Evolutionary conservation across 1,140 invertebrate genomes (phyloP).

Genomic region (Bombus confusus): DNA sequence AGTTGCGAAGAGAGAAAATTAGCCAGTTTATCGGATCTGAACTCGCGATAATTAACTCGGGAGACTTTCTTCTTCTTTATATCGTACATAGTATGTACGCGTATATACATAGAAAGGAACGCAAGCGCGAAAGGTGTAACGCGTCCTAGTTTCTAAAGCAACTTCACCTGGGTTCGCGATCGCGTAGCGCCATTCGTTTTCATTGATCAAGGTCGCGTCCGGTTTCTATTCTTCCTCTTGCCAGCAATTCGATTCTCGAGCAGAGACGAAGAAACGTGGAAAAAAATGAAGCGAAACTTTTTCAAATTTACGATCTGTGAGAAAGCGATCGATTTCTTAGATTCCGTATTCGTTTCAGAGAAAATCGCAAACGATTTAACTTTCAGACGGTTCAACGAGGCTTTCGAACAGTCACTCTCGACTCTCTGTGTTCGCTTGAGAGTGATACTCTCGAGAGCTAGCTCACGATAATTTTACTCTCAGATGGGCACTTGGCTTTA

Average conservation of each 20-base stretch:
- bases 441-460: too few species aligned
- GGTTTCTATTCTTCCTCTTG: slow-evolving; percentile 33
- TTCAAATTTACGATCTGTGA: background rate
- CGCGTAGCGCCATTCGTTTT: slow-evolving; percentile 47
- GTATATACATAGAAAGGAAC: too few species aligned
- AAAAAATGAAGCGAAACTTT: background rate
- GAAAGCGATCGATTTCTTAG: background rate
- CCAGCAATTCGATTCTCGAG: background rate
- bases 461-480: too few species aligned
- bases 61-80: slow-evolving; percentile 34
- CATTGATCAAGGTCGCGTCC: slow-evolving; percentile 49
- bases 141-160: slow-evolving; percentile 48
- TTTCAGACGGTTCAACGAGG: too few species aligned
- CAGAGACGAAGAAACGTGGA: background rate
- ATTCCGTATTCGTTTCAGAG: too few species aligned
- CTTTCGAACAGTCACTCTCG: too few species aligned
- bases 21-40: background rate
- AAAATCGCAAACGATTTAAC: too few species aligned
- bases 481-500: background rate
- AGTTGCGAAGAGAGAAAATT: background rate
- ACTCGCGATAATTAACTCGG: background rate
- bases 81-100: too few species aligned
- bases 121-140: slow-evolving; percentile 38
- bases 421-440: too few species aligned
- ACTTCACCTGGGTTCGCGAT: slow-evolving; percentile 32